These are phyloP conservation scores for Polydrusus pterygomalis DNA, from an alignment of 2,888 invertebrate genomes.

Conservation along the genomic window DNA sequence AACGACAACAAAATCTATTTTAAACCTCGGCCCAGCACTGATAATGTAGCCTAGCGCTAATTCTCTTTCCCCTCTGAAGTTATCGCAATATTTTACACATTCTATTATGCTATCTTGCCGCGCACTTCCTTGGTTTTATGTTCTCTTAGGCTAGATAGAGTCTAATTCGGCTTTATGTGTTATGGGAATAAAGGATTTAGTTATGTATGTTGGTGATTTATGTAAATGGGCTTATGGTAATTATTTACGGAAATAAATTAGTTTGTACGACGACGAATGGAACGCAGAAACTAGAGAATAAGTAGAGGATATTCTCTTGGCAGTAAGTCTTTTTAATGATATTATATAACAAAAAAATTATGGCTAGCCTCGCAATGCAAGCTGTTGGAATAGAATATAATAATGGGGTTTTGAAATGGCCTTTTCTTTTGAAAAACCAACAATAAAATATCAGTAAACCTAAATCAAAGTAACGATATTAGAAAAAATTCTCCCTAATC, in stretches of 20 bases:
- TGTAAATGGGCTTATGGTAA: conserved; percentile 55
- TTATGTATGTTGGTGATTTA: conserved; percentile 53
- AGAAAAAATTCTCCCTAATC: too few species aligned
- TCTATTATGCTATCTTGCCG: conserved; percentile 61
- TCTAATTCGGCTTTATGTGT: conserved; percentile 54
- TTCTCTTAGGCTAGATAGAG: conserved; percentile 52
- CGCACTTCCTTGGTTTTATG: conserved; percentile 58
- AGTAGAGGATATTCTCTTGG: conserved; percentile 7
- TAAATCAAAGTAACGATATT: too few species aligned
- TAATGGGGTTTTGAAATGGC: too few species aligned
- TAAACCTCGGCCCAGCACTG: conserved; percentile 36
- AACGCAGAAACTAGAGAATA: conserved; percentile 29
- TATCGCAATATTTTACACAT: conserved; percentile 64
- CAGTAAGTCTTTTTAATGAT: conserved; percentile 9
- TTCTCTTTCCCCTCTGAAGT: conserved; percentile 58
- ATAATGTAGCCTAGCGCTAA: conserved; percentile 57
- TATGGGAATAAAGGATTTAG: conserved; percentile 54
- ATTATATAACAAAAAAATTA: not conserved
- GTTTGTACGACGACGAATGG: conserved; percentile 30
- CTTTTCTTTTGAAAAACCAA: too few species aligned
- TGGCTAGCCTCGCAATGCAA: too few species aligned
- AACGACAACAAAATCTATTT: conserved; percentile 8
- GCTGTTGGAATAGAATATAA: too few species aligned
- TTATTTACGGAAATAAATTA: conserved; percentile 56
- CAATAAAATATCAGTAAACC: too few species aligned